phyloP scores from a whole-genome alignment of 1,140 invertebrate genomes.

The Calephelis virginiensis region DNA sequence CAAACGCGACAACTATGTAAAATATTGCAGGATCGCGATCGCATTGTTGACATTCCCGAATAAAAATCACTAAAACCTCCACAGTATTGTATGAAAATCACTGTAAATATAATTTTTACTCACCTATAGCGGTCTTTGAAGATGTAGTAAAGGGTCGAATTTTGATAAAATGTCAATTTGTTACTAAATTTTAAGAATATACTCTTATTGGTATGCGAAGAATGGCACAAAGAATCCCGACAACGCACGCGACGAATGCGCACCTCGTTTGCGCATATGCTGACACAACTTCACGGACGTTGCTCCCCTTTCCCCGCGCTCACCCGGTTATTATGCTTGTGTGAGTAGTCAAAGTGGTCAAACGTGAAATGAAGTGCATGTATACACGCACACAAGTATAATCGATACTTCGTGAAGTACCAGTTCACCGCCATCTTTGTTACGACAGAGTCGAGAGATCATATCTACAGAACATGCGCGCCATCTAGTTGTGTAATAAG shows the following conservation, averaged over 20 bases:
- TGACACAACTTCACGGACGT: constrained; percentile 83
- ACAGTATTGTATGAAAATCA: constrained; percentile 79
- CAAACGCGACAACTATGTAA: constrained; percentile 89
- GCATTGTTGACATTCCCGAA: constrained; percentile 85
- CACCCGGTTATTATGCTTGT: constrained; percentile 59
- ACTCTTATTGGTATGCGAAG: constrained; percentile 94
- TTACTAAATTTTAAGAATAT: constrained; percentile 86
- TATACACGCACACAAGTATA: constrained; percentile 64
- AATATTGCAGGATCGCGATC: constrained; percentile 87
- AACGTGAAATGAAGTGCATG: constrained; percentile 73
- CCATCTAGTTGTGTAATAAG: constrained; percentile 40
- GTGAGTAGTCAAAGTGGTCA: constrained; percentile 70
- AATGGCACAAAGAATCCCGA: constrained; percentile 97
- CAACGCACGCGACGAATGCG: constrained; percentile 91
- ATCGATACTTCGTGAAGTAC: constrained; percentile 67
- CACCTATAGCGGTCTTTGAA: constrained; percentile 82
- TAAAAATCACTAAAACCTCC: constrained; percentile 79
- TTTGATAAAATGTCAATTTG: constrained; percentile 80
- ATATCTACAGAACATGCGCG: constrained; percentile 41
- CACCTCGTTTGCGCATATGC: constrained; percentile 89
- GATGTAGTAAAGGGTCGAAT: constrained; percentile 81
- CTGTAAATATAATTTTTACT: constrained; percentile 79
- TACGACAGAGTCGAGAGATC: constrained; percentile 48
- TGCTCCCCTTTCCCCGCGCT: constrained; percentile 68
- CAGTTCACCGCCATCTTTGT: constrained; percentile 70